phyloP scores from a whole-genome alignment of 2,888 invertebrate genomes.

The Toxonevra muliebris region DNA sequence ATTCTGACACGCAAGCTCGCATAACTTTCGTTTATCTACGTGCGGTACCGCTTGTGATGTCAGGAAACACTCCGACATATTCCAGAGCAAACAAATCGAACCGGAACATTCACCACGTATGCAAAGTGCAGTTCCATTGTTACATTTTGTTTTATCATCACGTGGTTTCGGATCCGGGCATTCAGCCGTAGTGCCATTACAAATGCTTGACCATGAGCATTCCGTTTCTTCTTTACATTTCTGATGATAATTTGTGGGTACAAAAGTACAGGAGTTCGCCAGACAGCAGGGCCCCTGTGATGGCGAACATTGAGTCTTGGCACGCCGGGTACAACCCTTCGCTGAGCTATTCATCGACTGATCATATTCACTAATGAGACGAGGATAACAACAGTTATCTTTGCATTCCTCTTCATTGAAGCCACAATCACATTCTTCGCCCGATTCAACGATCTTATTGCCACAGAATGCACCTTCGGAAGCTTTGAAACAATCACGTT shows the following conservation, averaged over 20 bases:
- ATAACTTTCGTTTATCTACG: conserved; percentile 84
- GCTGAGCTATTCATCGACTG: conserved; percentile 75
- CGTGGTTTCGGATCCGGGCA: conserved; percentile 87
- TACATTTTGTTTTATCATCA: conserved; percentile 92
- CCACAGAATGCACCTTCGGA: conserved; percentile 97
- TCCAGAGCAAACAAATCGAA: conserved; percentile 94
- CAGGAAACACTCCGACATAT: conserved; percentile 93
- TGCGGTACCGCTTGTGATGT: conserved; percentile 80
- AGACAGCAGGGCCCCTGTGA: conserved; percentile 98
- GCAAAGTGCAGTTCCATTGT: conserved; percentile 89
- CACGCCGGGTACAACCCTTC: conserved; percentile 81
- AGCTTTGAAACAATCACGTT: conserved; percentile 93
- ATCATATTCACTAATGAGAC: conserved; percentile 77
- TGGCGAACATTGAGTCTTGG: conserved; percentile 83
- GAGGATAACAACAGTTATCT: conserved; percentile 93
- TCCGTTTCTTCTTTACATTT: conserved; percentile 87
- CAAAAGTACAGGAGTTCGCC: conserved; percentile 80
- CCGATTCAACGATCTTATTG: conserved; percentile 97
- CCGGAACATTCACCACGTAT: conserved; percentile 92
- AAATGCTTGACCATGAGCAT: conserved; percentile 88
- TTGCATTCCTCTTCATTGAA: conserved; percentile 92
- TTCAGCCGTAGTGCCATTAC: conserved; percentile 84
- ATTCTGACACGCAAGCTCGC: conserved; percentile 96
- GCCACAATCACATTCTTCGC: conserved; percentile 98
- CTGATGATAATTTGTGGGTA: conserved; percentile 71